Conservation (phyloP, 2,888 invertebrate genomes). For the Imbricaverruca yamaguchii region DNA sequence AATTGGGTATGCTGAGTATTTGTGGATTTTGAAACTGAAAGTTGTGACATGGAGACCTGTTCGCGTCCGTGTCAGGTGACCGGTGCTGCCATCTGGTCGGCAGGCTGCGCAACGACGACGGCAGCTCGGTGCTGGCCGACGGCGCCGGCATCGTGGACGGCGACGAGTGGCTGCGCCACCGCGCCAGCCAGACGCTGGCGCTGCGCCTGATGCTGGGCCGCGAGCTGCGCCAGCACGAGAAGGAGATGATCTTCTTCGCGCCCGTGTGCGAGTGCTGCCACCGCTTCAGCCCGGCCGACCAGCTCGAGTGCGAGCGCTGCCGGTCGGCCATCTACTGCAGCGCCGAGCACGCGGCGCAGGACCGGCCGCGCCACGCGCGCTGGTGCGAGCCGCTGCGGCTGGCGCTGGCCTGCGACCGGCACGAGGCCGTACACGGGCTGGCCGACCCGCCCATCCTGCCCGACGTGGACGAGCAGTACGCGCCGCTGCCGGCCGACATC, state of each 20-base stretch:
- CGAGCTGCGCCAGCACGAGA: conserved; percentile 23
- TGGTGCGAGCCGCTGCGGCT: conserved; percentile 26
- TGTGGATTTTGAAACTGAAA: too few relatives aligned
- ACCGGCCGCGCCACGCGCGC: conserved; percentile 19
- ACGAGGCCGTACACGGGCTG: conserved; percentile 24
- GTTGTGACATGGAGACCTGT: too few relatives aligned
- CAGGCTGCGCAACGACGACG: conserved; percentile 13
- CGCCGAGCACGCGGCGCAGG: conserved; percentile 17
- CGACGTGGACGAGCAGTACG: conserved; percentile 25
- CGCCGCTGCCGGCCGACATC: conserved; percentile 24
- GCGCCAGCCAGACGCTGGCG: conserved; percentile 1
- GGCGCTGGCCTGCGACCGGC: conserved; percentile 26
- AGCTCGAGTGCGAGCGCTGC: conserved; percentile 25
- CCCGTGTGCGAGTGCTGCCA: conserved; percentile 27
- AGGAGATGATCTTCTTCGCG: conserved; percentile 27
- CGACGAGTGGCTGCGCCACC: not conserved
- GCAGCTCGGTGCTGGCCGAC: conserved; percentile 16
- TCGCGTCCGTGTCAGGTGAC: too few relatives aligned
- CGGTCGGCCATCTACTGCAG: conserved; percentile 29
- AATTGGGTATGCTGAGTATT: too few relatives aligned
- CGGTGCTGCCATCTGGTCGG: too few relatives aligned
- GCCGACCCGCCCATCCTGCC: conserved; percentile 27
- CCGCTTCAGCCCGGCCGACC: not conserved
- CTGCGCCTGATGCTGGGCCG: conserved; percentile 16
- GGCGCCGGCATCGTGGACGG: conserved; percentile 4